Evolutionary conservation across 2,113 vertebrate genomes (phyloP).

Genomic region (Gambusia holbrooki): DNA sequence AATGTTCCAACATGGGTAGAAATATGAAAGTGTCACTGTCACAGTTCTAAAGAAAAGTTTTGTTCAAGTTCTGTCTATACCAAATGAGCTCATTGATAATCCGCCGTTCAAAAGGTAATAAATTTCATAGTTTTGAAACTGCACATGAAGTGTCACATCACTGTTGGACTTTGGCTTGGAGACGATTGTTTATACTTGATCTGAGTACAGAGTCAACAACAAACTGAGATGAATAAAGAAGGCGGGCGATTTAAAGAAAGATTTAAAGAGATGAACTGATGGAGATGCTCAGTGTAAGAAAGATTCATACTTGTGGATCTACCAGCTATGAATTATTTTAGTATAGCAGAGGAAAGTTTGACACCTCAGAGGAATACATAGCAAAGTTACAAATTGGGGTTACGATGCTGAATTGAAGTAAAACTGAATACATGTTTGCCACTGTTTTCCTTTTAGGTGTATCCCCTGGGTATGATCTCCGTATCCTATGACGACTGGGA

Average conservation of each 20-base stretch:
- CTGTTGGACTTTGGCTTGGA: too few species aligned
- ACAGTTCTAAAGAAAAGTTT: too few species aligned
- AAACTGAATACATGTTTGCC: constrained; percentile 26
- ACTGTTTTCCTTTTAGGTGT: constrained; percentile 70
- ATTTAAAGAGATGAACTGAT: constrained; percentile 1
- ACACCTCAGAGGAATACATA: constrained; percentile 27
- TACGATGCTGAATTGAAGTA: constrained; percentile 15
- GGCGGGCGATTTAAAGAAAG: constrained; percentile 13
- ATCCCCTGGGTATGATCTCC: constrained; percentile 94
- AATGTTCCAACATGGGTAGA: too few species aligned
- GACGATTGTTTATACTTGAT: not conserved
- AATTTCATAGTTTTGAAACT: too few species aligned
- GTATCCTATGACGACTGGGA: constrained; percentile 97
- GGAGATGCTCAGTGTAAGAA: constrained; percentile 10
- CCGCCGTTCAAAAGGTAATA: too few species aligned
- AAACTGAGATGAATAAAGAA: constrained; percentile 36
- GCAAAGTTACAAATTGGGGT: constrained; percentile 25
- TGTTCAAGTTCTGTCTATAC: too few species aligned
- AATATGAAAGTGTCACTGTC: too few species aligned
- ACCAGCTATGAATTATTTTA: constrained; percentile 18
- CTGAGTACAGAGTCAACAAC: constrained; percentile 14
- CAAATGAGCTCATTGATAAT: too few species aligned
- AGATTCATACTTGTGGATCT: too few species aligned
- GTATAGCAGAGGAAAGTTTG: constrained; percentile 2
- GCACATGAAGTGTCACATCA: too few species aligned